Evolutionary conservation across 1,140 invertebrate species (phyloP).

Genomic region (Antheraea pernyi): DNA sequence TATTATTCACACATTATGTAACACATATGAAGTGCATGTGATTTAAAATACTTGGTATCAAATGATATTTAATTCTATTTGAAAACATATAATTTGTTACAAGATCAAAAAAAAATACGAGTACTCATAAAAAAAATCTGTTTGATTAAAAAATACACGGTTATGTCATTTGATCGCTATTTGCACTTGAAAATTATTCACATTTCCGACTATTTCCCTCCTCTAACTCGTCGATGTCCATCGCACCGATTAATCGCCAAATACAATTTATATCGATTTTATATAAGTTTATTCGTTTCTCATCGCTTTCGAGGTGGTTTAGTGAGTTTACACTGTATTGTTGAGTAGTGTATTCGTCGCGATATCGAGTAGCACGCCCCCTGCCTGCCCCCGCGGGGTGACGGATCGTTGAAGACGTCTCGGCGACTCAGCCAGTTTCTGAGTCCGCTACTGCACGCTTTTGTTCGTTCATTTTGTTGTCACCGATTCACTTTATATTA

Average conservation of each 20-base stretch:
- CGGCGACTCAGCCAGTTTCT: constrained; percentile 61
- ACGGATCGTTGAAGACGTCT: constrained; percentile 51
- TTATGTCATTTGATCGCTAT: too few species aligned
- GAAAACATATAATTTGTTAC: too few species aligned
- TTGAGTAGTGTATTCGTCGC: constrained; percentile 15
- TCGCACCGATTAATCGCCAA: constrained; percentile 7
- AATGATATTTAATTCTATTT: too few species aligned
- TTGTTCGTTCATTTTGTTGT: constrained; percentile 14
- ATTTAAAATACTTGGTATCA: too few species aligned
- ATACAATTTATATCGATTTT: neutral
- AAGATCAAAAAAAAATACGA: too few species aligned
- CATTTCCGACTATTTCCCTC: neutral
- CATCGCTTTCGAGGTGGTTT: neutral
- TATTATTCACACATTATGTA: too few species aligned
- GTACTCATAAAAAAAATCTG: too few species aligned
- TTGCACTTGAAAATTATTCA: neutral
- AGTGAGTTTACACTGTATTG: neutral
- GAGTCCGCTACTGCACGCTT: constrained; percentile 70
- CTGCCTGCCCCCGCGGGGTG: constrained; percentile 28
- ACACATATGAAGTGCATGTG: too few species aligned
- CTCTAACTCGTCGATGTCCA: neutral
- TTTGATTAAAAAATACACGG: too few species aligned
- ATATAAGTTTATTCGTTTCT: neutral
- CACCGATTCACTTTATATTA: neutral
- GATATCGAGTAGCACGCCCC: constrained; percentile 22